Conservation (phyloP, 1,140 invertebrate species). For the Micrasema longulum region DNA sequence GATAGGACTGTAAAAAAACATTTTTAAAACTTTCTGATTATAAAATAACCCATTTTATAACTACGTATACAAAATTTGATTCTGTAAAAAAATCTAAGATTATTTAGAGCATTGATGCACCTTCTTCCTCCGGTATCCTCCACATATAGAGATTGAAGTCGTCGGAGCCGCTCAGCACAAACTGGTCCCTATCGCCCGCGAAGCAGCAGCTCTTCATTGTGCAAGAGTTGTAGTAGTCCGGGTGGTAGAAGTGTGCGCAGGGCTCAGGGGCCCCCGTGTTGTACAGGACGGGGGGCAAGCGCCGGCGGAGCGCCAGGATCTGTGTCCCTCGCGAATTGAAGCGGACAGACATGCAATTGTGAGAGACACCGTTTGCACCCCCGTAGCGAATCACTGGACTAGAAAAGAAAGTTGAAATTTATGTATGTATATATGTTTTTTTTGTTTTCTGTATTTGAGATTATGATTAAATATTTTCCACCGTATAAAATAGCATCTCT, state of each 20-base stretch:
- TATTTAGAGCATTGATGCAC: too few species aligned
- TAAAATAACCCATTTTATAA: too few species aligned
- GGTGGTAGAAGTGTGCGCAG: constrained; percentile 88
- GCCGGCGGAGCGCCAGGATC: constrained; percentile 85
- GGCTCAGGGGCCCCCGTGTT: constrained; percentile 74
- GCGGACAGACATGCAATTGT: constrained; percentile 92
- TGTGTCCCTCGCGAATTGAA: constrained; percentile 85
- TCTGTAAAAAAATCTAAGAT: too few species aligned
- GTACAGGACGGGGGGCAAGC: constrained; percentile 88
- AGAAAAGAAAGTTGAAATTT: too few species aligned
- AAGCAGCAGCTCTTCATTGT: constrained; percentile 97
- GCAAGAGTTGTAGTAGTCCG: constrained; percentile 94
- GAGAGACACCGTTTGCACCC: constrained; percentile 71
- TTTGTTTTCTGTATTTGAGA: too few species aligned
- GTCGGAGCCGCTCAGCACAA: constrained; percentile 91
- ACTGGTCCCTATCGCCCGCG: constrained; percentile 91
- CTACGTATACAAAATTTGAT: too few species aligned
- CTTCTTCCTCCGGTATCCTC: constrained; percentile 77
- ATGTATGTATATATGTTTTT: too few species aligned
- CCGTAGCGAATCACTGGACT: constrained; percentile 80
- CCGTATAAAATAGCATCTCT: too few species aligned
- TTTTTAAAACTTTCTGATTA: too few species aligned
- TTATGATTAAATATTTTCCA: too few species aligned
- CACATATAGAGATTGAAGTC: constrained; percentile 96
- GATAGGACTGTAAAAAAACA: too few species aligned